These are phyloP conservation scores for Cryptoprocta ferox DNA, from an alignment of 2,797 vertebrate species.

Conservation along the genomic window DNA sequence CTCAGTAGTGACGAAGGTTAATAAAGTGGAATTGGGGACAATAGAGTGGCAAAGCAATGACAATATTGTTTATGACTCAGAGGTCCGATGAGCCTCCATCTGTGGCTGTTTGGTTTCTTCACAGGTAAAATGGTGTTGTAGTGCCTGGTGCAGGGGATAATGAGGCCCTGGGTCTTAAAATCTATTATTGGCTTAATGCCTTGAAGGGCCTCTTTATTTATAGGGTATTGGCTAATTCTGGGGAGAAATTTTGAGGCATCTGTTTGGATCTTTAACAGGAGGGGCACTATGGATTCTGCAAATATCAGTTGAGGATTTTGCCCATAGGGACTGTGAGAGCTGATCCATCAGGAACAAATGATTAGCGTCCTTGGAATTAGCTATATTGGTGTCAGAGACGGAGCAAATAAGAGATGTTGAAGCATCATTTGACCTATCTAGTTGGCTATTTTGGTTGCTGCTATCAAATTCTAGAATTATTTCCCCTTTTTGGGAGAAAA, in stretches of 20 bases:
- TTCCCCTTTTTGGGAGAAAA: not conserved
- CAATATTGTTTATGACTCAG: not conserved
- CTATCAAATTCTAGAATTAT: not conserved
- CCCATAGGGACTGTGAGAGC: not conserved
- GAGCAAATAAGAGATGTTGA: not conserved
- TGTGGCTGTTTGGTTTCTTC: not conserved
- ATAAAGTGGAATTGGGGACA: not conserved
- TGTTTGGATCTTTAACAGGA: not conserved
- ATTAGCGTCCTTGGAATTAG: not conserved
- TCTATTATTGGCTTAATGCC: not conserved
- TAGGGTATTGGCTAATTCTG: not conserved
- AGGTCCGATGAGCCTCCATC: not conserved
- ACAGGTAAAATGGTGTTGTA: not conserved
- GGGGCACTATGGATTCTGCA: not conserved
- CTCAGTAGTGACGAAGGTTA: not conserved
- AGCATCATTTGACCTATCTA: not conserved
- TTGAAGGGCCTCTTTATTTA: not conserved
- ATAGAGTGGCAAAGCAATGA: not conserved
- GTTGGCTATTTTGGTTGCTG: not conserved
- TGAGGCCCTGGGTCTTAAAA: not conserved
- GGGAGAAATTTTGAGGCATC: not conserved
- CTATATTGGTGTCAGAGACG: not conserved
- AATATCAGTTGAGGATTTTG: not conserved
- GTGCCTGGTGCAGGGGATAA: not conserved
- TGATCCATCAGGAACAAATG: not conserved